Conservation (phyloP, 2,113 vertebrate genomes). For the Otocyon megalotis region DNA sequence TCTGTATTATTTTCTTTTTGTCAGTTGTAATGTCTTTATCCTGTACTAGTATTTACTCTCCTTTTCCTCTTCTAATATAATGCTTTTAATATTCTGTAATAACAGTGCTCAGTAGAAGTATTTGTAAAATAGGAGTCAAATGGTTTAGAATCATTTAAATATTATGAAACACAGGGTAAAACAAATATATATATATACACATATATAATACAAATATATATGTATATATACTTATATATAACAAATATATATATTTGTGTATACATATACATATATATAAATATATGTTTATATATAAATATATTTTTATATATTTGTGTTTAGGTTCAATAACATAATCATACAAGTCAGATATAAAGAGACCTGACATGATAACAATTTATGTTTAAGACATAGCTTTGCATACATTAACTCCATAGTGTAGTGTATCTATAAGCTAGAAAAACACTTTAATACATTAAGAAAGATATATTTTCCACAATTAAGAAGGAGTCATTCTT, state of each 20-base stretch:
- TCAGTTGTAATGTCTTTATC: neutral
- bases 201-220: too few relatives aligned
- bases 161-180: neutral
- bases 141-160: slow-evolving; percentile 11
- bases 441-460: neutral
- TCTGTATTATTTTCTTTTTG: neutral
- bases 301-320: neutral
- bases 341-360: neutral
- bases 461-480: neutral
- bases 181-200: neutral
- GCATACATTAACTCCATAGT: neutral
- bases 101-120: neutral
- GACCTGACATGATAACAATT: neutral
- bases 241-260: neutral
- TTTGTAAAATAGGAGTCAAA: neutral
- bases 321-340: neutral
- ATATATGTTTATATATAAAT: too few relatives aligned
- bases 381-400: neutral
- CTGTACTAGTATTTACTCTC: neutral
- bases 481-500: neutral
- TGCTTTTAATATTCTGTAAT: neutral
- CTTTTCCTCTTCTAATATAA: neutral
- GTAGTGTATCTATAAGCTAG: neutral
- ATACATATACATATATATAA: neutral
- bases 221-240: too few relatives aligned